Base-by-base conservation (phyloP, 2,888 invertebrate species). In the Sminthurides aquaticus region DNA sequence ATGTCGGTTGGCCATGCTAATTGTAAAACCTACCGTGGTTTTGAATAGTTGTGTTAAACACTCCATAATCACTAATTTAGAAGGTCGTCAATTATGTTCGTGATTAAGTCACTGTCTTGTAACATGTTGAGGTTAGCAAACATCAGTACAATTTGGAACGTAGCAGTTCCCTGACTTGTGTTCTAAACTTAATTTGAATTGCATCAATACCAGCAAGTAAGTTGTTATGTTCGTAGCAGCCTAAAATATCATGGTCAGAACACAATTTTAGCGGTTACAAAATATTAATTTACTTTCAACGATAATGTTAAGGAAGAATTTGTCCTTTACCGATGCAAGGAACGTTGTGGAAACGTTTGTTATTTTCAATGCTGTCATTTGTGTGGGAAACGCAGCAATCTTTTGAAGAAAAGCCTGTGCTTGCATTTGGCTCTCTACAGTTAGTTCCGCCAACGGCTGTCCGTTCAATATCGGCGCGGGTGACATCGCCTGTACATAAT, bases 171-270 rank as follows among this genome's bases (percentile, higher is more conserved):
- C 55, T 24, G 59, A 15, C 8, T 52, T 52, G 25, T 55, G 67
- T 59, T 72, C 71, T n/a, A 72, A 54, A 59, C 70, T 72, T 29
- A 71, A 56, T 64, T 72, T 72, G 56, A 72, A 71, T 64, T 72
- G 72, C 72, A 72, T 72, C 11, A 72, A 54, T 2, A 72, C 72
- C 20, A 71, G 60, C 1, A 72, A 64, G 56, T 71, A 72, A 0
- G 72, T 72, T 3, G 69, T 72, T 24, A 72, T 70, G 52, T 72
- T 72, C 3, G 70, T 70, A 11, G 66, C 66, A 43, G 72, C 69
- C 71, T 71, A 26, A n/a, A 24, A 48, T 20, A 15, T 25, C 52
- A n/a, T n/a, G n/a, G n/a, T n/a, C n/a, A n/a, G n/a, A n/a, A n/a
- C n/a, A n/a, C n/a, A n/a, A n/a, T n/a, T n/a, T n/a, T n/a, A n/a